These are phyloP conservation scores for Melitaea cinxia DNA, from an alignment of 1,140 invertebrate species.

Conservation along the genomic window DNA sequence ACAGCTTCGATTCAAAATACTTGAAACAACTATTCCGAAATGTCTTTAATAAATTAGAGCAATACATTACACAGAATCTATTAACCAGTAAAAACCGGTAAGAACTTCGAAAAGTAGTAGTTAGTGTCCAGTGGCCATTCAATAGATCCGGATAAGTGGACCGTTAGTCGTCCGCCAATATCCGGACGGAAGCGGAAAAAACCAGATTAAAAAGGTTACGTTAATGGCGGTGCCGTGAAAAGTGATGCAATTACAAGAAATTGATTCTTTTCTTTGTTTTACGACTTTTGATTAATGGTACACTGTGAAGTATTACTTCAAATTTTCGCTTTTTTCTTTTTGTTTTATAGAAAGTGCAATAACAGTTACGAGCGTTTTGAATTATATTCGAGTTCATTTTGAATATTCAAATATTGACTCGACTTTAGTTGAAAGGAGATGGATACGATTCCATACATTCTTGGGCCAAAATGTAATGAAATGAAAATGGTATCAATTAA, in stretches of 20 bases:
- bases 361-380: not conserved
- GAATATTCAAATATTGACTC: not conserved
- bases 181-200: slow-evolving; percentile 65
- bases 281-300: slow-evolving; percentile 39
- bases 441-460: too few species aligned
- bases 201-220: slow-evolving; percentile 69
- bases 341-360: not conserved
- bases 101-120: slow-evolving; percentile 49
- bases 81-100: slow-evolving; percentile 44
- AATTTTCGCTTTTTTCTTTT: not conserved
- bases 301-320: not conserved
- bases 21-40: not conserved
- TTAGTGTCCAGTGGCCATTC: slow-evolving; percentile 66
- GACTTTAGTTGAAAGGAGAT: too few species aligned
- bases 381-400: not conserved
- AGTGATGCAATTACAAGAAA: slow-evolving; percentile 69
- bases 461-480: too few species aligned
- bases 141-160: slow-evolving; percentile 69
- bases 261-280: slow-evolving; percentile 65
- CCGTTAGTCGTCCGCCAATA: slow-evolving; percentile 68
- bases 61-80: slow-evolving; percentile 37
- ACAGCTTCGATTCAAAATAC: not conserved
- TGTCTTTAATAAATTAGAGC: slow-evolving; percentile 22
- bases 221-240: slow-evolving; percentile 65
- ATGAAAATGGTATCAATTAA: too few species aligned